Evolutionary conservation across 2,888 invertebrate species (phyloP).

Genomic region (Stenolophus ochropezus): DNA sequence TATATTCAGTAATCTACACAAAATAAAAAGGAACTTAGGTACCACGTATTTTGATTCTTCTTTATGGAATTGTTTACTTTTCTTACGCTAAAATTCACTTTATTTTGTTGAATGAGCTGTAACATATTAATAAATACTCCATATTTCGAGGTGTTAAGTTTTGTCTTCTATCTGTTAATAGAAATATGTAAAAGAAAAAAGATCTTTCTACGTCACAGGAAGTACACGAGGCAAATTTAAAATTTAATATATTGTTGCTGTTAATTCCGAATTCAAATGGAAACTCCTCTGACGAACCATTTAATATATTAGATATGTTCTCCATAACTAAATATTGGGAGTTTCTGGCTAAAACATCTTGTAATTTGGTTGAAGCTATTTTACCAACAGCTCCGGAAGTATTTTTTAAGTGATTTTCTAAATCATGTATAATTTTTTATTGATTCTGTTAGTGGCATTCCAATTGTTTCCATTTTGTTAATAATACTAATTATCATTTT

Average conservation of each 20-base stretch:
- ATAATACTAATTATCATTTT: too few relatives aligned
- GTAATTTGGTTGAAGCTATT: too few relatives aligned
- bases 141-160: background rate
- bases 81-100: constrained; percentile 36
- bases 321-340: too few relatives aligned
- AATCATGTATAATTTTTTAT: too few relatives aligned
- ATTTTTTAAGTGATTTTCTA: too few relatives aligned
- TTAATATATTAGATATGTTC: too few relatives aligned
- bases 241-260: background rate
- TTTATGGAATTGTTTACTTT: constrained; percentile 1
- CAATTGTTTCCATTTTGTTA: too few relatives aligned
- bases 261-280: too few relatives aligned
- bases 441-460: too few relatives aligned
- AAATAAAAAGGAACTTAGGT: background rate
- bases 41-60: background rate
- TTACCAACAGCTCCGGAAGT: too few relatives aligned
- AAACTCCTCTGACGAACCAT: too few relatives aligned
- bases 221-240: background rate
- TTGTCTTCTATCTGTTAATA: background rate
- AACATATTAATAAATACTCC: background rate
- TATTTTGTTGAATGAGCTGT: background rate
- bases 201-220: background rate
- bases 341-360: too few relatives aligned
- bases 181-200: background rate
- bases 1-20: background rate